Evolutionary conservation across 2,797 vertebrate genomes (phyloP), one percentile per base, ranked within the genome.

Genomic region (Margarornis squamiger): DNA sequence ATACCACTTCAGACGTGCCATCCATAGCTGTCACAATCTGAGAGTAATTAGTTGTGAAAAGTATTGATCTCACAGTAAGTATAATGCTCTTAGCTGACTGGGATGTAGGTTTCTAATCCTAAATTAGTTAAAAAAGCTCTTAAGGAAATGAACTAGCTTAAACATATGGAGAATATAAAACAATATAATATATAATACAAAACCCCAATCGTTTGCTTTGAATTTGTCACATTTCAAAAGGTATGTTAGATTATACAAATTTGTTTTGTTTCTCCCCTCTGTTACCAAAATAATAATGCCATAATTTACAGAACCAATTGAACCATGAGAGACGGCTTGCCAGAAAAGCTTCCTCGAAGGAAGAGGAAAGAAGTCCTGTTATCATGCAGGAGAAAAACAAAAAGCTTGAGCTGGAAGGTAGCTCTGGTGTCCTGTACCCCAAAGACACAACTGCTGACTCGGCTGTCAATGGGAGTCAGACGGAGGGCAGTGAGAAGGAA

Each of bases 401-500:
- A 73, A 91, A 90, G 62, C 38, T 96, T 41, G 98, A 99, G 32
- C 97, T 96, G 24, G 96, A 92, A 58, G 92, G 73, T 27, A 78
- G 84, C 77, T 90, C 93, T 73, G 90, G 86, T 0, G 0, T 54
- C 32, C 66, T 38, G 12, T 62, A 36, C 68, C 17, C 93, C 65
- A 93, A 62, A 45, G 75, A 86, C 8, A 22, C 51, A 3, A 7
- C 24, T 14, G 71, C 62, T 1, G 97, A 97, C 23, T 89, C 54
- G 0, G 76, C 98, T 1, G 94, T 97, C 19, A 97, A 98, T 2
- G 98, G 98, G 49, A 99, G 99, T 97, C 98, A 98, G 30, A 99
- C 98, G 0, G 99, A 99, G 2, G 98, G 97, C 96, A 99, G 99
- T 5, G 99, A 99, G 86, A 98, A 98, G 95, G 99, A 99, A 85